Conservation (phyloP, 2,797 vertebrate genomes). For the Gymnoscopelus microlampas region DNA sequence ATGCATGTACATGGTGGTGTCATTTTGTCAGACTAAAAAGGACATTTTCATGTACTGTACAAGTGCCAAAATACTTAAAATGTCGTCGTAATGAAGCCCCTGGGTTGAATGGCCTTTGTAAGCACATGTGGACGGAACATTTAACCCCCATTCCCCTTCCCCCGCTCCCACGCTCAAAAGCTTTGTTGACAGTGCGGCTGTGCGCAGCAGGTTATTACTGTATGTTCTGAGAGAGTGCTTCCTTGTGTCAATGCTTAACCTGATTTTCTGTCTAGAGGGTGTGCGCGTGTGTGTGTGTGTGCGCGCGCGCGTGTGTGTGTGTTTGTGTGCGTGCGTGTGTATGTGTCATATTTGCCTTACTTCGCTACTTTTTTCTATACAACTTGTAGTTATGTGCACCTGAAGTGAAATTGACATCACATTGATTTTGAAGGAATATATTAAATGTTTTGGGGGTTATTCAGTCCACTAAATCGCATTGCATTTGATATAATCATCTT, state of each 20-base stretch:
- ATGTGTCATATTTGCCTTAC: constrained; percentile 76
- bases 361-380: constrained; percentile 56
- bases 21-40: constrained; percentile 78
- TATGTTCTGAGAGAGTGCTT: constrained; percentile 71
- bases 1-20: constrained; percentile 87
- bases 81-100: constrained; percentile 72
- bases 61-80: constrained; percentile 82
- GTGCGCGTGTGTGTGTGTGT: constrained; percentile 21
- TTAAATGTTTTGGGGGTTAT: constrained; percentile 5
- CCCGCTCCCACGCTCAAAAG: constrained; percentile 37
- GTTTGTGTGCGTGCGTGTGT: constrained; percentile 15
- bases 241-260: constrained; percentile 73
- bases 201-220: constrained; percentile 70
- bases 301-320: constrained; percentile 3
- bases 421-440: constrained; percentile 48
- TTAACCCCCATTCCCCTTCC: not conserved
- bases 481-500: constrained; percentile 15
- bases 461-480: constrained; percentile 55
- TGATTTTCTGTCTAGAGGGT: constrained; percentile 68
- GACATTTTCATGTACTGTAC: constrained; percentile 85
- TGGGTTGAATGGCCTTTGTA: constrained; percentile 74
- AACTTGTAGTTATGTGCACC: constrained; percentile 58
- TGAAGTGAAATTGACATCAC: constrained; percentile 40
- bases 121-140: constrained; percentile 71
- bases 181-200: constrained; percentile 75